Base-by-base conservation (phyloP, 1,140 invertebrate genomes). In the Hylaeus anthracinus region DNA sequence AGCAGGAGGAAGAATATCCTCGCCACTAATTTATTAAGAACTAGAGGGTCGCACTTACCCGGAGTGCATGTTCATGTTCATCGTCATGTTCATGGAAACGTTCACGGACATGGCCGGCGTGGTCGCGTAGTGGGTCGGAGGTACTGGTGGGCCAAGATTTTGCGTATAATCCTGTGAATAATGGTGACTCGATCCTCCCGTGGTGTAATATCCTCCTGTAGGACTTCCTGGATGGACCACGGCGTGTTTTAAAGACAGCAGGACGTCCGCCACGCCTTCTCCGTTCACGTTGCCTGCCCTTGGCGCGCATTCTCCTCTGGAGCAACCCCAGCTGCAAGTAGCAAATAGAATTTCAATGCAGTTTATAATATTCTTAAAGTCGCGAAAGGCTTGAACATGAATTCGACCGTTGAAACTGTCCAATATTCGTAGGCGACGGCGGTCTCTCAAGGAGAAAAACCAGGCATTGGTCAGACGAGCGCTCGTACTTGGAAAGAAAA, bases 71-170 rank as follows among this genome's bases (percentile, higher is more conserved):
- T 93, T 90, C 70, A 97, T 97, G 91, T 97, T 97, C 96, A 98
- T 98, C 37, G 98, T 99, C 98, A 99, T 99, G 91, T 98, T 98
- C 98, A 99, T 98, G 75, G 97, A 98, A 0, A 99, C 98, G 90
- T 99, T 99, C 77, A 99, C 98, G 88, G 97, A 98, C 98, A 99
- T 99, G 26, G 95, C 95, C 0, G 95, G 93, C 0, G 93, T 93
- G 6, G 93, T 90, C 48, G 94, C 90, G 76, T 95, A 95, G 82
- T 94, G 93, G 76, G 84, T 90, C 91, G 93, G 91, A 90, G 95
- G 74, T 82, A 92, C 87, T 12, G 90, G 86, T 48, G 92, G 85
- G 9, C 90, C 91, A 26, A 94, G 80, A 85, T 90, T 93, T 72
- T 92, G 92, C 39, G 88, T 81, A 63, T 92, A 93, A 90, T 91